phyloP scores from a whole-genome alignment of 2,113 vertebrate species.

The Plecotus auritus region DNA sequence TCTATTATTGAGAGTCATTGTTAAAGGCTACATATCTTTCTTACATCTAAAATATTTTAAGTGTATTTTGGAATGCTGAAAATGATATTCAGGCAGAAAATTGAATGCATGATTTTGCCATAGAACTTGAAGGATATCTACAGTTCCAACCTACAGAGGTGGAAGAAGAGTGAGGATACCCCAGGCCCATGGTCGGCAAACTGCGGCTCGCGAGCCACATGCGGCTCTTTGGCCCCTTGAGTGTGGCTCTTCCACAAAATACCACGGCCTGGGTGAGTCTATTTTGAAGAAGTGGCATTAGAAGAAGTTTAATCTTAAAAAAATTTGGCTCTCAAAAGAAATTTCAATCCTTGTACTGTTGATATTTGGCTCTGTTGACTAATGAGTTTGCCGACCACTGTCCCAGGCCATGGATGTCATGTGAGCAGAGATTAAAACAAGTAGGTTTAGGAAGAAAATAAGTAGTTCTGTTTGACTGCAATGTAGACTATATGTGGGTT shows the following conservation, averaged over 20 bases:
- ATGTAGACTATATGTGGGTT: neutral
- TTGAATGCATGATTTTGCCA: neutral
- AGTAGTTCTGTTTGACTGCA: neutral
- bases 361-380: no score
- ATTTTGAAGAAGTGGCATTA: no score
- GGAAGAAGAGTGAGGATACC: neutral
- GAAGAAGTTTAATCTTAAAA: no score
- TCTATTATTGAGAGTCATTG: neutral
- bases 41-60: neutral
- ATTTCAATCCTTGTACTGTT: no score
- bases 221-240: no score
- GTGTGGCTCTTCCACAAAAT: no score
- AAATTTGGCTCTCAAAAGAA: no score
- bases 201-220: no score
- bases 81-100: slow-evolving; percentile 17
- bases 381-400: no score
- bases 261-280: no score
- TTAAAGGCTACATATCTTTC: neutral
- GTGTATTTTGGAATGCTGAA: neutral
- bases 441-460: neutral
- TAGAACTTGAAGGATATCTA: neutral
- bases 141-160: neutral
- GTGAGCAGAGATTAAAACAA: neutral
- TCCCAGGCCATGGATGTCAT: neutral
- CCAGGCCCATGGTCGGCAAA: neutral